These are phyloP conservation scores for Ceratina australensis DNA, from an alignment of 1,140 invertebrate species.

Conservation along the genomic window DNA sequence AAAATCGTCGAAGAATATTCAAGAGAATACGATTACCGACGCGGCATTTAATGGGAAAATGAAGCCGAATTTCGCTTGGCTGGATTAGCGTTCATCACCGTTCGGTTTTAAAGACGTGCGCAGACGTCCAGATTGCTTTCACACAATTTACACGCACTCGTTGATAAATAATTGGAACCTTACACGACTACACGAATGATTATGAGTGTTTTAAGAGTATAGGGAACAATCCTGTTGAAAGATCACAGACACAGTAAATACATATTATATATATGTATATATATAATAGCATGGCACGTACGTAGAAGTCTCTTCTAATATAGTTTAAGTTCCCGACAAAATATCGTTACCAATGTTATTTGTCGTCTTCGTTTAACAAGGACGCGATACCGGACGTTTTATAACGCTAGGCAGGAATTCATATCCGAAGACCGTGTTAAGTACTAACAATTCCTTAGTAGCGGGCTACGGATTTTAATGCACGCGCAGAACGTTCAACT, in stretches of 20 bases:
- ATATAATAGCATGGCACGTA: constrained; percentile 33
- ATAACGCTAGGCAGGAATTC: constrained; percentile 43
- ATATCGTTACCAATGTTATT: constrained; percentile 52
- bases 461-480: no score
- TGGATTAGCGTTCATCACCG: constrained; percentile 53
- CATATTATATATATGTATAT: constrained; percentile 21
- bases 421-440: constrained; percentile 14
- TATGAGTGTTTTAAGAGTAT: constrained; percentile 14
- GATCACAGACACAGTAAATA: constrained; percentile 51
- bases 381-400: constrained; percentile 41
- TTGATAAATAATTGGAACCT: constrained; percentile 51
- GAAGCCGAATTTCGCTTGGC: constrained; percentile 65
- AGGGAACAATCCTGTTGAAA: constrained; percentile 40
- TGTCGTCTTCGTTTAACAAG: constrained; percentile 13
- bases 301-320: constrained; percentile 26
- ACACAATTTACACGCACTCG: constrained; percentile 22
- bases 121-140: constrained; percentile 32
- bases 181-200: constrained; percentile 32
- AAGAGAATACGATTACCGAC: constrained; percentile 36
- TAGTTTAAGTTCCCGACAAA: constrained; percentile 42
- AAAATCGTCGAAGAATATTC: constrained; percentile 24
- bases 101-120: constrained; percentile 45
- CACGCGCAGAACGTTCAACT: no score
- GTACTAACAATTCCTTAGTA: constrained; percentile 48
- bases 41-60: not conserved